Base-by-base conservation (phyloP, 2,797 vertebrate species). In the Malurus splendens region DNA sequence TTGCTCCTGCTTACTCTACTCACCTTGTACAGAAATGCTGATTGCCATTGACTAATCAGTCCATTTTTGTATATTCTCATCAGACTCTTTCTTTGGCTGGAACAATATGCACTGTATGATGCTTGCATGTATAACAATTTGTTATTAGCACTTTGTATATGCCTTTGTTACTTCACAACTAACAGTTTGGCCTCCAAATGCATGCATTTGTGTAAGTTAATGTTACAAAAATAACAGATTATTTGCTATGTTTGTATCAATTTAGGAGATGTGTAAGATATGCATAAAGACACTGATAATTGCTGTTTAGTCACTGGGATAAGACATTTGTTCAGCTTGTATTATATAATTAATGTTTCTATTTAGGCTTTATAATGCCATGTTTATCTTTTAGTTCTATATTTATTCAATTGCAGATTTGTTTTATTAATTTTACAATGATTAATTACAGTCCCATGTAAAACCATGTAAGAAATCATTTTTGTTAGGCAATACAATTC, bases 51-150 rank as follows among this genome's bases (percentile, higher is more conserved):
- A 96, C 87, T 93, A 96, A 97, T 96, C 95, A 96, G 96, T 95
- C 92, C 95, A 95, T 97, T 96, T 97, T 96, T 97, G 96, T 97
- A 94, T 97, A 95, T 96, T 95, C 91, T 96, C 96, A 97, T 97
- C 96, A 95, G 94, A 97, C 86, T 96, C 94, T 96, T 95, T 97
- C 96, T 97, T 97, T 97, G 97, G 97, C 97, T 97, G 97, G 92
- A 97, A 96, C 96, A 93, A 93, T 96, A 93, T 96, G 97, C 97
- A 97, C 96, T 97, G 94, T 95, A 96, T 96, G 96, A 92, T 91
- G 97, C 97, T 97, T 97, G 97, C 97, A 97, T 97, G 97, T 93
- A 71, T 94, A 96, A 95, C 95, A 96, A 96, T 95, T 93, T 94
- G 81, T 94, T 96, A 90, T 90, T 93, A 95, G 94, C 96, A 94